Evolutionary conservation across 1,140 invertebrate genomes (phyloP), one percentile per base, ranked within the genome.

Genomic region (Apis dorsata): DNA sequence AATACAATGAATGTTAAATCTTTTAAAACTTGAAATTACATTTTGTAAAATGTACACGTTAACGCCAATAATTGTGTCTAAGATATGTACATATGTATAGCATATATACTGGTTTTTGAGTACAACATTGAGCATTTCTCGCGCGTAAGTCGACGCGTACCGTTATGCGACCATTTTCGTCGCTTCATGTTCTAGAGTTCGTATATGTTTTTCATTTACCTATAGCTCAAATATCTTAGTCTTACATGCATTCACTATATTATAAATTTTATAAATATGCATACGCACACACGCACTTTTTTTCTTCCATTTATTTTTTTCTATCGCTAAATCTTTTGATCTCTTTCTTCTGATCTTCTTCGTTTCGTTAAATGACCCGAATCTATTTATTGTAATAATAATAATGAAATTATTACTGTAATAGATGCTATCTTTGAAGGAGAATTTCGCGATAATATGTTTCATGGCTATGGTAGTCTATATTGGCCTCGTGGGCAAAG

Each of bases 391-490:
- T 19, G 34, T 44, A 44, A 44, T 44, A 44, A 44, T 44, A 44
- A 44, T 44, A 44, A 44, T 44, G 5, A 44, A 44, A 44, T 34
- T 34, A 34, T 28, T 28, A 34, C 2, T 65, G 7, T 44, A 63
- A 74, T 34, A 82, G 80, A 15, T 53, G 19, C 55, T 1, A 44
- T 62, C 1, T 77, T 70, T 28, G 92, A 94, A 80, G 95, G 95
- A n/a, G 90, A 94, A 69, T 94, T 95, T 77, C 91, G 93, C 60
- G 93, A 95, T 69, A 94, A 94, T 2, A 92, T 94, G 92, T 95
- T 95, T 90, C 94, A 95, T 76, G 95, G 95, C 17, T 74, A 83
- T 0, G 95, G 95, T 8, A 93, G 92, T 7, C 86, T 95, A 21
- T 86, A 89, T 51, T 95, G 95, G 88, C 93, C 94, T 0, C 89